phyloP scores from a whole-genome alignment of 2,888 invertebrate species.

The Lycaena phlaeas region DNA sequence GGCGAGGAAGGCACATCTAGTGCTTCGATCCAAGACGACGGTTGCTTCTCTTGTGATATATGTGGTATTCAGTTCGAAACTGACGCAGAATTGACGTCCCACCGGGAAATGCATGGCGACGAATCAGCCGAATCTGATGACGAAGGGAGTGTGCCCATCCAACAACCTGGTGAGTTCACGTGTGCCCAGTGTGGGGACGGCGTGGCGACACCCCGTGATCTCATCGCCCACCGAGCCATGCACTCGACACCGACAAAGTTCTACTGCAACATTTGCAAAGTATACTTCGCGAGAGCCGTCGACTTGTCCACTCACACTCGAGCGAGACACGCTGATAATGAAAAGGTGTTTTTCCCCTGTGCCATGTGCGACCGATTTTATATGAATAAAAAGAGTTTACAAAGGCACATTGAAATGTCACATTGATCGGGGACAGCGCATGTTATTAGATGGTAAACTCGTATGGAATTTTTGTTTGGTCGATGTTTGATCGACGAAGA shows the following conservation, averaged over 20 bases:
- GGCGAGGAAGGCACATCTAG: slow-evolving; percentile 47
- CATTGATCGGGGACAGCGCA: slow-evolving; percentile 42
- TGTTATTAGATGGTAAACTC: not conserved
- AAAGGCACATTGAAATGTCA: slow-evolving; percentile 67
- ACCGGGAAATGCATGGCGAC: slow-evolving; percentile 72
- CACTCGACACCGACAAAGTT: slow-evolving; percentile 65
- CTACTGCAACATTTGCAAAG: slow-evolving; percentile 74
- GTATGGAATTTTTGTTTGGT: too few species aligned
- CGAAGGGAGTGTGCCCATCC: slow-evolving; percentile 37
- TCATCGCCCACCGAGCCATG: slow-evolving; percentile 71
- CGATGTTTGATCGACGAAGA: slow-evolving; percentile 5
- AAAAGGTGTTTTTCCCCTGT: slow-evolving; percentile 72
- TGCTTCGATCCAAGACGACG: slow-evolving; percentile 40
- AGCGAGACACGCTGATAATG: slow-evolving; percentile 63
- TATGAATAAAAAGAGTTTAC: slow-evolving; percentile 68
- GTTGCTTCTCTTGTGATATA: slow-evolving; percentile 64
- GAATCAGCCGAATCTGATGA: slow-evolving; percentile 53
- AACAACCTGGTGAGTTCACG: slow-evolving; percentile 60
- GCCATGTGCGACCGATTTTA: slow-evolving; percentile 73
- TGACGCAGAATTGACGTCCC: slow-evolving; percentile 70
- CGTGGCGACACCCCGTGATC: slow-evolving; percentile 66
- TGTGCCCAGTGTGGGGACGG: slow-evolving; percentile 72
- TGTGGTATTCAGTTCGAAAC: slow-evolving; percentile 75
- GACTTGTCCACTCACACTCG: slow-evolving; percentile 63
- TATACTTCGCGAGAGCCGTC: slow-evolving; percentile 59